Evolutionary conservation across 1,140 invertebrate species (phyloP).

Genomic region (Trichonephila clavata): DNA sequence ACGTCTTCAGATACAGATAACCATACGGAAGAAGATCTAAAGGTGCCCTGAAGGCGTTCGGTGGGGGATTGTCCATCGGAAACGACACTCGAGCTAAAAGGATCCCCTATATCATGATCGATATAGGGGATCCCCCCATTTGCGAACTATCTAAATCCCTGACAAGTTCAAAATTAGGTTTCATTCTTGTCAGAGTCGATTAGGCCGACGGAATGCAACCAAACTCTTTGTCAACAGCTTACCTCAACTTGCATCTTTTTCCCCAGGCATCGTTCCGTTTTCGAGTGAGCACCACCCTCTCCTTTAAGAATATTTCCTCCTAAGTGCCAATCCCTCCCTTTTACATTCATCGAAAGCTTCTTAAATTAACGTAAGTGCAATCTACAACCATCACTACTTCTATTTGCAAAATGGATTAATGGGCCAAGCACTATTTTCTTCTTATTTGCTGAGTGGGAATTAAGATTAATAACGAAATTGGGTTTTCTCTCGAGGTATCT

Average conservation of each 20-base stretch:
- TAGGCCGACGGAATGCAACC: conserved; percentile 4
- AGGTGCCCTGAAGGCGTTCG: not conserved
- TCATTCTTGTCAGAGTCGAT: conserved; percentile 51
- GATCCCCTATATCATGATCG: conserved; percentile 9
- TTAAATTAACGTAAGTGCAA: conserved; percentile 26
- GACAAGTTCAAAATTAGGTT: conserved; percentile 60
- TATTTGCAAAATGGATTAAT: conserved; percentile 17
- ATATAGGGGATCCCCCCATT: not conserved
- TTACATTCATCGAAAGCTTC: conserved; percentile 6
- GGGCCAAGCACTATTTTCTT: not conserved
- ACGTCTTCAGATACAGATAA: not conserved
- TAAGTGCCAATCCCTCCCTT: not conserved
- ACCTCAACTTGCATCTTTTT: conserved; percentile 44
- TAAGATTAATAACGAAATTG: conserved; percentile 23
- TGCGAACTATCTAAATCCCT: conserved; percentile 1
- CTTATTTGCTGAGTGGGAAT: not conserved
- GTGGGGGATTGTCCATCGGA: conserved; percentile 12
- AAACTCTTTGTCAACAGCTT: conserved; percentile 54
- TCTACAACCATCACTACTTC: not conserved
- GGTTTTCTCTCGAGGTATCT: conserved; percentile 6
- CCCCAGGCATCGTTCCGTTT: not conserved
- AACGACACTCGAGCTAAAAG: conserved; percentile 49
- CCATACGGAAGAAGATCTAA: not conserved
- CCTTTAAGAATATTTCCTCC: not conserved
- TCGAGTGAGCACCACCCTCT: no score